Evolutionary conservation across 2,113 vertebrate genomes (phyloP).

Genomic region (Plectropomus leopardus): DNA sequence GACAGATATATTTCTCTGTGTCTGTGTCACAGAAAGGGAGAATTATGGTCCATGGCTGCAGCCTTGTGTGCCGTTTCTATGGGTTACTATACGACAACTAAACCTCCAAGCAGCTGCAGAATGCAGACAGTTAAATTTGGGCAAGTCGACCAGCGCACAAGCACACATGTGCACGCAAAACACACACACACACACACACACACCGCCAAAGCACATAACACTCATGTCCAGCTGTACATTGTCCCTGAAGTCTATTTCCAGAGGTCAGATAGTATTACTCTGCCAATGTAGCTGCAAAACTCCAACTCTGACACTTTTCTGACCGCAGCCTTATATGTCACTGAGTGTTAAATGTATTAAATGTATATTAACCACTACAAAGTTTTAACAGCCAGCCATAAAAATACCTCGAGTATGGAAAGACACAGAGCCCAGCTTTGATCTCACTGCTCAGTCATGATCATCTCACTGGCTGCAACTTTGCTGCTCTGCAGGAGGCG

Average conservation of each 20-base stretch:
- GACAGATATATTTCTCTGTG: slow-evolving; percentile 14
- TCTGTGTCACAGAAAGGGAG: slow-evolving; percentile 35
- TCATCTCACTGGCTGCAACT: slow-evolving; percentile 44
- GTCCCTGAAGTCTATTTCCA: slow-evolving; percentile 81
- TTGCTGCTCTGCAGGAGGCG: slow-evolving; percentile 45
- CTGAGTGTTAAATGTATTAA: slow-evolving; percentile 60
- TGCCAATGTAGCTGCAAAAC: slow-evolving; percentile 70
- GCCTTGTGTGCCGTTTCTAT: slow-evolving; percentile 16
- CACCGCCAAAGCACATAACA: slow-evolving; percentile 25
- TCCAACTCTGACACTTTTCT: slow-evolving; percentile 67
- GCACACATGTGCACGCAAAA: not conserved
- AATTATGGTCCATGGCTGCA: slow-evolving; percentile 11
- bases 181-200: slow-evolving; percentile 11
- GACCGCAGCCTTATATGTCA: slow-evolving; percentile 43
- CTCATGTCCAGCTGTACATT: slow-evolving; percentile 68
- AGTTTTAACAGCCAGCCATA: slow-evolving; percentile 67
- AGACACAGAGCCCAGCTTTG: slow-evolving; percentile 54
- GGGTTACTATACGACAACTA: slow-evolving; percentile 46
- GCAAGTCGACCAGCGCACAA: slow-evolving; percentile 35
- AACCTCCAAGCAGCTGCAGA: slow-evolving; percentile 72
- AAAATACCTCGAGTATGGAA: slow-evolving; percentile 68
- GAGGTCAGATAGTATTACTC: slow-evolving; percentile 75
- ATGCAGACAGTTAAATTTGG: slow-evolving; percentile 77
- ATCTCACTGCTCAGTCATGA: slow-evolving; percentile 59
- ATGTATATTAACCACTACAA: slow-evolving; percentile 58